These are phyloP conservation scores for Bembecia ichneumoniformis DNA, from an alignment of 2,888 invertebrate genomes.

Conservation along the genomic window DNA sequence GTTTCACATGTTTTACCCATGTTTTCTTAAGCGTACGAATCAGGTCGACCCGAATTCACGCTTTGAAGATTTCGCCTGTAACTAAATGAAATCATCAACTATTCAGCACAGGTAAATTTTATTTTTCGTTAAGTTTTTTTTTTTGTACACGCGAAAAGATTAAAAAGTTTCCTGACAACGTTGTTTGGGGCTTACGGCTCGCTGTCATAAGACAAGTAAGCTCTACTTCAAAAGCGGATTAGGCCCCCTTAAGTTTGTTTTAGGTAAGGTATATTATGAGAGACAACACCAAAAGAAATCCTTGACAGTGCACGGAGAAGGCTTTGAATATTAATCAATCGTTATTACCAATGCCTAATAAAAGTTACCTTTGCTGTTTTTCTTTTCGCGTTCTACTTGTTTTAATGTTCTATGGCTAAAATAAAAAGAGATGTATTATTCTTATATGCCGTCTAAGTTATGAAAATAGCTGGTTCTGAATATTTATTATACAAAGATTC, in stretches of 20 bases:
- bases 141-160: conserved; percentile 39
- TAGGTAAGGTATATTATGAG: conserved; percentile 58
- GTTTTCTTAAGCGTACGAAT: conserved; percentile 9
- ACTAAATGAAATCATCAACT: not conserved
- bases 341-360: conserved; percentile 30
- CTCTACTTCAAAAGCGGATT: conserved; percentile 63
- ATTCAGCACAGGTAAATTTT: not conserved
- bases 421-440: too few relatives aligned
- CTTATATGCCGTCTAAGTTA: too few relatives aligned
- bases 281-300: conserved; percentile 45
- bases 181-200: conserved; percentile 49
- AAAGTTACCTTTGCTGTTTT: conserved; percentile 20
- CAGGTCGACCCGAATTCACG: conserved; percentile 7
- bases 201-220: conserved; percentile 63
- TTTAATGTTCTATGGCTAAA: not conserved
- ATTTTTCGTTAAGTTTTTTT: conserved; percentile 1
- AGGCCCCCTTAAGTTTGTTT: conserved; percentile 61
- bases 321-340: conserved; percentile 45
- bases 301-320: conserved; percentile 29
- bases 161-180: conserved; percentile 52
- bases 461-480: too few relatives aligned
- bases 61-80: conserved; percentile 1
- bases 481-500: too few relatives aligned
- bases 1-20: conserved; percentile 9
- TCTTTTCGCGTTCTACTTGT: not conserved